A percentile compares a stretch with the other conserved stretches of the same genome.
Conservation (phyloP, 2,888 invertebrate genomes). For the Aquatica leii region DNA sequence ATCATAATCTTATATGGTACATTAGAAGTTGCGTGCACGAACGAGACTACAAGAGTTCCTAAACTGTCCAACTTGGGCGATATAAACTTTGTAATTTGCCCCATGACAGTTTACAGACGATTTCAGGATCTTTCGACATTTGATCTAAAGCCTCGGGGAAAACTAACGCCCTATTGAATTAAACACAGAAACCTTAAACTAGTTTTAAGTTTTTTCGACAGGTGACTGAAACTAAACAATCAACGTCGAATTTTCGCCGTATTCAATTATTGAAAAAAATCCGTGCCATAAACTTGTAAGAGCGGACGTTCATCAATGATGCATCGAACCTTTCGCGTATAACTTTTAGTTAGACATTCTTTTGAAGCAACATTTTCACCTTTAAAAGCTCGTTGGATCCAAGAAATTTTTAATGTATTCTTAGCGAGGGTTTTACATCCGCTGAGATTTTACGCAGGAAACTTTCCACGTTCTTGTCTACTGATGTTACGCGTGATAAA, state of each 20-base stretch:
- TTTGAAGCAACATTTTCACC: slow-evolving; percentile 42
- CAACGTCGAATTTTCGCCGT: background rate
- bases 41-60: slow-evolving; percentile 20
- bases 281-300: too few species aligned
- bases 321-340: slow-evolving; percentile 27
- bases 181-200: slow-evolving; percentile 17
- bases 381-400: slow-evolving; percentile 41
- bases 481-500: slow-evolving; percentile 17
- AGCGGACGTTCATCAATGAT: slow-evolving; percentile 32
- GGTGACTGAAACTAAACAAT: slow-evolving; percentile 9
- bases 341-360: slow-evolving; percentile 39
- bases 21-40: slow-evolving; percentile 12
- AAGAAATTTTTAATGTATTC: slow-evolving; percentile 36
- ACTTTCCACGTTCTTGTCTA: slow-evolving; percentile 21
- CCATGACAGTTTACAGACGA: slow-evolving; percentile 45
- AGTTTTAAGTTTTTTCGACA: slow-evolving; percentile 18
- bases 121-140: slow-evolving; percentile 37
- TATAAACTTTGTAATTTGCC: slow-evolving; percentile 49
- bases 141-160: slow-evolving; percentile 24
- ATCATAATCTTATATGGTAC: slow-evolving; percentile 22
- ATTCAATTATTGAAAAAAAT: background rate
- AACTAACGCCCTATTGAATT: slow-evolving; percentile 14
- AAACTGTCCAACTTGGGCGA: slow-evolving; percentile 37
- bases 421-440: slow-evolving; percentile 32
- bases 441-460: slow-evolving; percentile 23